Evolutionary conservation across 1,140 invertebrate genomes (phyloP).

Genomic region (Oreohelix idahoensis): DNA sequence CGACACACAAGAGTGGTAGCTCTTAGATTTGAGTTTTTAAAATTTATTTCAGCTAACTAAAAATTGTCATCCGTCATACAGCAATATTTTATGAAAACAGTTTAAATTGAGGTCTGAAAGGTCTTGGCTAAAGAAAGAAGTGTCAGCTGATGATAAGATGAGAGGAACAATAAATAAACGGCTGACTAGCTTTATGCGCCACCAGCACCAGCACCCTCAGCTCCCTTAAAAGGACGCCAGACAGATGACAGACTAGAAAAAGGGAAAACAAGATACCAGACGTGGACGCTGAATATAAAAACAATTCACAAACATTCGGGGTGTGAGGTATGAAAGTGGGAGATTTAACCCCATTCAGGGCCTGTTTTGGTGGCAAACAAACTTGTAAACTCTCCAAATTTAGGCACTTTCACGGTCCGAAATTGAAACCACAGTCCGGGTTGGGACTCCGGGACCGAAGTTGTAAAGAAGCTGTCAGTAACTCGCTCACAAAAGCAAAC

Average conservation of each 20-base stretch:
- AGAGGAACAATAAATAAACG: no score
- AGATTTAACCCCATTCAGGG: background rate
- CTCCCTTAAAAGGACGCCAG: background rate
- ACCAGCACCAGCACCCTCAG: no score
- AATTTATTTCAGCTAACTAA: no score
- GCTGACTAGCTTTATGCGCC: no score
- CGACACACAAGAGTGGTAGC: no score
- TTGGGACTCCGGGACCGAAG: background rate
- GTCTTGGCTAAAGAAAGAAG: no score
- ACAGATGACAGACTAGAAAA: background rate
- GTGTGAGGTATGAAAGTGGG: background rate
- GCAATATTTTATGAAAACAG: no score
- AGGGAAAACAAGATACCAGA: background rate
- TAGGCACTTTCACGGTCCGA: background rate
- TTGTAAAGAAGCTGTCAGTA: background rate
- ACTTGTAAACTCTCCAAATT: background rate
- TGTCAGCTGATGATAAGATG: no score
- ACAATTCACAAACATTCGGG: background rate
- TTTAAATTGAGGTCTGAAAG: no score
- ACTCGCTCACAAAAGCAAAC: background rate
- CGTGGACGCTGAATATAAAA: background rate
- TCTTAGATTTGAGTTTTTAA: no score
- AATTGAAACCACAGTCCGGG: background rate
- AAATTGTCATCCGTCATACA: no score
- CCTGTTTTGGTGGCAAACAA: background rate